phyloP scores from a whole-genome alignment of 2,888 invertebrate genomes.

The Tricholauxania praeusta region DNA sequence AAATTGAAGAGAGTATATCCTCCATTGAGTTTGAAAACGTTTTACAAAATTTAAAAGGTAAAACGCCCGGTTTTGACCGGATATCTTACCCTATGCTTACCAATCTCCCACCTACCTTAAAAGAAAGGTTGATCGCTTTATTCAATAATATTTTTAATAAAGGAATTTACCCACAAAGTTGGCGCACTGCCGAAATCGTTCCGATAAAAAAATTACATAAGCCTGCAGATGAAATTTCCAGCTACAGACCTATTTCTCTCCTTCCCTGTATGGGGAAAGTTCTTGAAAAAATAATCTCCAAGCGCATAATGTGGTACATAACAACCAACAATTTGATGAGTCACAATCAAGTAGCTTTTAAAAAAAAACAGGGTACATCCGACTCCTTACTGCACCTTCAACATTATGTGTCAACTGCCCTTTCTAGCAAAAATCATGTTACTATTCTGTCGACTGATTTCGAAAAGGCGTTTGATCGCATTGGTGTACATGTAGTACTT shows the following conservation, averaged over 20 bases:
- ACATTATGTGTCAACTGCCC: slow-evolving; percentile 23
- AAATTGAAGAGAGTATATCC: too few relatives aligned
- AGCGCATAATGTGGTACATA: slow-evolving; percentile 19
- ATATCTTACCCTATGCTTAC: slow-evolving; percentile 18
- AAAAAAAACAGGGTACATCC: slow-evolving; percentile 28
- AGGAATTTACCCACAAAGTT: slow-evolving; percentile 8
- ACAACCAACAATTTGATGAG: slow-evolving; percentile 8
- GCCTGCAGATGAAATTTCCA: not conserved
- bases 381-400: slow-evolving; percentile 25
- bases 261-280: slow-evolving; percentile 30
- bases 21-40: too few relatives aligned
- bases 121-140: not conserved
- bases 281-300: slow-evolving; percentile 31
- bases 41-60: not conserved
- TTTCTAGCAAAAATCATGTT: slow-evolving; percentile 39
- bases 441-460: slow-evolving; percentile 37
- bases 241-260: slow-evolving; percentile 19
- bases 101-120: not conserved
- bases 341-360: slow-evolving; percentile 31
- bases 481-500: slow-evolving; percentile 5
- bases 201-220: slow-evolving; percentile 17
- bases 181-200: slow-evolving; percentile 1
- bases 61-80: not conserved
- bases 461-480: slow-evolving; percentile 26
- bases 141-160: slow-evolving; percentile 6